phyloP scores from a whole-genome alignment of 1,140 invertebrate genomes.

The Ridgeia piscesae region DNA sequence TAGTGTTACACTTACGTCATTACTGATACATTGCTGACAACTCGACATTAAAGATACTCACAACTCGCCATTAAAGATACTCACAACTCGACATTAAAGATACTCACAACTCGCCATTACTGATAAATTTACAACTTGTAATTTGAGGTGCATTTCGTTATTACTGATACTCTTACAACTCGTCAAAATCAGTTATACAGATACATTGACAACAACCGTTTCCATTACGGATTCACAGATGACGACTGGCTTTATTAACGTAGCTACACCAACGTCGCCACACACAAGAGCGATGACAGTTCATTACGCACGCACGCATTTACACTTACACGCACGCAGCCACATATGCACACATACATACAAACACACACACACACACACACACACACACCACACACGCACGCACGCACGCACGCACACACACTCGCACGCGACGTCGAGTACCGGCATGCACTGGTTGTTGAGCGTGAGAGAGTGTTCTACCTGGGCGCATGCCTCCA shows the following conservation, averaged over 20 bases:
- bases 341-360: background rate
- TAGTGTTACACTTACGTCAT: background rate
- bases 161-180: background rate
- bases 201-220: background rate
- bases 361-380: background rate
- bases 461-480: background rate
- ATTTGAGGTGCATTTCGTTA: background rate
- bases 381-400: background rate
- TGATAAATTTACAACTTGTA: background rate
- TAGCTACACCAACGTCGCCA: too few species aligned
- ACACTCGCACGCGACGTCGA: background rate
- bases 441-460: background rate
- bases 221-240: too few species aligned
- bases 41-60: background rate
- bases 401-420: background rate
- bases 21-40: background rate
- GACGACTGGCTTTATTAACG: too few species aligned
- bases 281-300: too few species aligned
- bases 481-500: conserved; percentile 22
- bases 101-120: background rate
- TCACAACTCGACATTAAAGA: background rate
- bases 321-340: too few species aligned
- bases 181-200: background rate
- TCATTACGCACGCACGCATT: too few species aligned
- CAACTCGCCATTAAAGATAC: background rate